Evolutionary conservation across 2,888 invertebrate genomes (phyloP).

Genomic region (Drosophila gaucha): DNA sequence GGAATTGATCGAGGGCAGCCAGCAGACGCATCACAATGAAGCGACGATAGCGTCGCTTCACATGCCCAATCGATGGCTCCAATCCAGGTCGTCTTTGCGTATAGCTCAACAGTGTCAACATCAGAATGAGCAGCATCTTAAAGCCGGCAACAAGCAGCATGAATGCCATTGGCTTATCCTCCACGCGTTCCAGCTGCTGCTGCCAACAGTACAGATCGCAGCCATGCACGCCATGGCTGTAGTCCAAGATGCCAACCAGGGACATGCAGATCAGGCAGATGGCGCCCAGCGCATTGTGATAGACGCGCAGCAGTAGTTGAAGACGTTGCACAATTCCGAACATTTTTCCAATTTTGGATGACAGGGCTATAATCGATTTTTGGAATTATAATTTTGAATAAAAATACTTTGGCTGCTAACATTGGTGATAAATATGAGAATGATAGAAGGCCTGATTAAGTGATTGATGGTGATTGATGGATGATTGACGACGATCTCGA

Average conservation of each 20-base stretch:
- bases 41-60: slow-evolving; percentile 79
- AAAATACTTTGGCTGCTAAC: background rate
- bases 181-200: slow-evolving; percentile 3
- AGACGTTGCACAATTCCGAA: slow-evolving; percentile 14
- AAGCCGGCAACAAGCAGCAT: slow-evolving; percentile 34
- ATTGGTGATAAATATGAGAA: background rate
- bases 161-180: slow-evolving; percentile 38
- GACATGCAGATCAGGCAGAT: slow-evolving; percentile 2
- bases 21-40: slow-evolving; percentile 81
- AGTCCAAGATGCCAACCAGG: slow-evolving; percentile 43
- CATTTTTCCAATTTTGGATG: slow-evolving; percentile 24
- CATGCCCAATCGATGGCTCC: slow-evolving; percentile 40
- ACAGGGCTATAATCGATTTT: background rate
- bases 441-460: no score
- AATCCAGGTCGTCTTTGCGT: background rate
- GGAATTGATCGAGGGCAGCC: slow-evolving; percentile 67
- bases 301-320: slow-evolving; percentile 6
- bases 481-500: background rate
- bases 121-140: slow-evolving; percentile 44
- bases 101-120: slow-evolving; percentile 35
- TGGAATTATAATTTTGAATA: slow-evolving; percentile 36
- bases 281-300: slow-evolving; percentile 17
- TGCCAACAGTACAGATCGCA: slow-evolving; percentile 60
- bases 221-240: slow-evolving; percentile 12
- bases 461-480: background rate